Percentiles rank a stretch among this genome's conserved stretches.
Conservation (phyloP, 2,113 vertebrate genomes). For the Sylvicapra grimmia region DNA sequence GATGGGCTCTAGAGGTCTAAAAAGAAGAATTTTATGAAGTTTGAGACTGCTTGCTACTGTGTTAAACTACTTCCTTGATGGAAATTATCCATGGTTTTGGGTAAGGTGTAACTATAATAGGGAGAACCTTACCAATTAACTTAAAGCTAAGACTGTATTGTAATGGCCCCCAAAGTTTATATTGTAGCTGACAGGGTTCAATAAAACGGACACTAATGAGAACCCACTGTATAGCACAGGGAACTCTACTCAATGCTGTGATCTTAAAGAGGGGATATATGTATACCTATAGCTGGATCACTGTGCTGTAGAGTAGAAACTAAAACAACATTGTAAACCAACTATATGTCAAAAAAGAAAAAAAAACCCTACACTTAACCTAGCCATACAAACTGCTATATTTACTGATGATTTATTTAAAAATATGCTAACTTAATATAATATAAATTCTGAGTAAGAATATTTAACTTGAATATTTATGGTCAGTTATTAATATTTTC, state of each 20-base stretch:
- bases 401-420: constrained; percentile 15
- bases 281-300: not conserved
- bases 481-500: constrained; percentile 4
- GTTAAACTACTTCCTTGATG: not conserved
- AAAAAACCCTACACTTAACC: not conserved
- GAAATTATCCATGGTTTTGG: not conserved
- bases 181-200: not conserved
- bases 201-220: not conserved
- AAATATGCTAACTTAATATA: not conserved
- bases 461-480: not conserved
- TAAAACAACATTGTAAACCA: not conserved
- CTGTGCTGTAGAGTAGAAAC: not conserved
- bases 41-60: not conserved
- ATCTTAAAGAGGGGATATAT: not conserved
- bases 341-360: not conserved
- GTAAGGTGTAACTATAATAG: not conserved
- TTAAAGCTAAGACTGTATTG: not conserved
- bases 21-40: constrained; percentile 11
- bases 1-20: not conserved
- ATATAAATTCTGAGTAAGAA: constrained; percentile 36
- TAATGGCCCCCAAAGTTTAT: not conserved
- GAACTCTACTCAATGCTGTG: not conserved
- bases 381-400: not conserved
- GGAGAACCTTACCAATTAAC: not conserved
- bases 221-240: not conserved